A percentile compares a stretch with the other conserved stretches of the same genome.
Evolutionary conservation across 2,113 vertebrate species (phyloP).

Genomic region (Mormyrus lacerda): DNA sequence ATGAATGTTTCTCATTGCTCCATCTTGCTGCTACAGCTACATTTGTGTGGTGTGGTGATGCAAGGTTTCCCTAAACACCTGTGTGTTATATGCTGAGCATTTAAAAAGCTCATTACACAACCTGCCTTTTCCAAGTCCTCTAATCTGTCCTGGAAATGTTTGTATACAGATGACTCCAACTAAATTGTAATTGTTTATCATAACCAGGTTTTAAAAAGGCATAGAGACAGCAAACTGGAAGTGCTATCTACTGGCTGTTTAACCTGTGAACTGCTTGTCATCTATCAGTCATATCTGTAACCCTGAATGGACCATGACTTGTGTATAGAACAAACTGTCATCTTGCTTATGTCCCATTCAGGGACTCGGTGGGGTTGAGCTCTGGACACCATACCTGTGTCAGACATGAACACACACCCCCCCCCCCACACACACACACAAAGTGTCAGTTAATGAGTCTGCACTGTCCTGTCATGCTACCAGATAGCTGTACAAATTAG

Average conservation of each 20-base stretch:
- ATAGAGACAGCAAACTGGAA: background rate
- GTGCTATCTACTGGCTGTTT: background rate
- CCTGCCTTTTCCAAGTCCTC: background rate
- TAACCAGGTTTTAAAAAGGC: background rate
- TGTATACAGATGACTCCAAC: background rate
- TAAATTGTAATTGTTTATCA: background rate
- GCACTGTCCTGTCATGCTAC: background rate
- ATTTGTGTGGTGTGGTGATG: background rate
- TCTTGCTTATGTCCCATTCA: background rate
- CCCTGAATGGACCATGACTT: background rate
- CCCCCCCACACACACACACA: too few relatives aligned
- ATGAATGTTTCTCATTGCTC: background rate
- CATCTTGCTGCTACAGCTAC: background rate
- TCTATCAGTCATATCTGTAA: background rate
- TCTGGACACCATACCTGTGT: background rate
- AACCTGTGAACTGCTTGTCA: background rate
- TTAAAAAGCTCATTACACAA: background rate
- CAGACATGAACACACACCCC: too few relatives aligned
- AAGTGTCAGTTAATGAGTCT: background rate
- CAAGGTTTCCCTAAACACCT: background rate
- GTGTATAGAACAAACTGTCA: background rate
- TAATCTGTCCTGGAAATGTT: background rate
- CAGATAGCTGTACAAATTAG: background rate
- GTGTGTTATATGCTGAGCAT: background rate
- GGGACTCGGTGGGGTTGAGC: background rate